phyloP scores from a whole-genome alignment of 2,888 invertebrate genomes.

The Torymus tubicola region DNA sequence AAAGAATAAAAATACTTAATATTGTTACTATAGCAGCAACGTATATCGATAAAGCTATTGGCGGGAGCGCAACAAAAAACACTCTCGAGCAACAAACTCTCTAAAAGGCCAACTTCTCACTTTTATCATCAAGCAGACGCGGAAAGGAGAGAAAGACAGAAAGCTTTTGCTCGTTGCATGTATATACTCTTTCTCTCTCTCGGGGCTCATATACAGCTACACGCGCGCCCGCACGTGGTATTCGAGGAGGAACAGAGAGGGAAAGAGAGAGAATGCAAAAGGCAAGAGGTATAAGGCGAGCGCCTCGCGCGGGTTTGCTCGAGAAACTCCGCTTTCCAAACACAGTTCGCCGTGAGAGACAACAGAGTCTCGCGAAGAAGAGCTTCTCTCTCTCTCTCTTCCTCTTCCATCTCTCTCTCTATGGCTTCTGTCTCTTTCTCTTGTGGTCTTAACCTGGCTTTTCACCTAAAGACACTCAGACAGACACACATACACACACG shows the following conservation, averaged over 20 bases:
- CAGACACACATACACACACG: not conserved
- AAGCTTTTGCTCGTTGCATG: too few species aligned
- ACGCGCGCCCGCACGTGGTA: too few species aligned
- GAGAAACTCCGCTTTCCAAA: constrained; percentile 29
- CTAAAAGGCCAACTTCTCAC: too few species aligned
- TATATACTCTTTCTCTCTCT: too few species aligned
- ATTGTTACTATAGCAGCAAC: too few species aligned
- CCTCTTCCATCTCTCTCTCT: too few species aligned
- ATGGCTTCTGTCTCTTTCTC: not conserved
- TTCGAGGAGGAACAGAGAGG: too few species aligned
- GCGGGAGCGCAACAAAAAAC: not conserved
- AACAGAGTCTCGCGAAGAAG: not conserved
- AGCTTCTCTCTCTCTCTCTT: not conserved
- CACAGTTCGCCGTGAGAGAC: constrained; percentile 1
- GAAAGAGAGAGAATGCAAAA: constrained; percentile 36
- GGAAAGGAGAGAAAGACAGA: too few species aligned
- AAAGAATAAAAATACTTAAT: too few species aligned
- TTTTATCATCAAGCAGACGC: not conserved
- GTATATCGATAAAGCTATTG: not conserved
- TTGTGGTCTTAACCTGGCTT: constrained; percentile 38
- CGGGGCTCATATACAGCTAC: too few species aligned
- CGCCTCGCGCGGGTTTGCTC: constrained; percentile 1
- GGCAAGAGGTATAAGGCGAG: constrained; percentile 7
- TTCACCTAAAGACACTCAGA: constrained; percentile 3
- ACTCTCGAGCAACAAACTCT: not conserved